Conservation (phyloP, 2,888 invertebrate species). For the Drosophila sordidapex region DNA sequence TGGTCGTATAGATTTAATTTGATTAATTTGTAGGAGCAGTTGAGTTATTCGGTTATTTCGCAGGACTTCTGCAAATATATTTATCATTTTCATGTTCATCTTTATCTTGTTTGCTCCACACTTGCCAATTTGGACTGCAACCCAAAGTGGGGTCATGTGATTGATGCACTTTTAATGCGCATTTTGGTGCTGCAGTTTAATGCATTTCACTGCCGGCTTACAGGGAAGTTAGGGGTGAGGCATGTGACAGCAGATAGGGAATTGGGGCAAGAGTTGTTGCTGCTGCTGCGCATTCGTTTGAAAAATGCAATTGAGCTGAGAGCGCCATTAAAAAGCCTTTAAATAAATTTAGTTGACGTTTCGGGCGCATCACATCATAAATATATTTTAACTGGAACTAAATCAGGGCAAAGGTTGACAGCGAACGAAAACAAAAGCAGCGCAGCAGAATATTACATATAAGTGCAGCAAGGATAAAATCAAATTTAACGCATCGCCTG, state of each 20-base stretch:
- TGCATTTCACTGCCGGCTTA: constrained; percentile 32
- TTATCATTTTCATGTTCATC: constrained; percentile 57
- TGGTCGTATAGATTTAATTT: constrained; percentile 50
- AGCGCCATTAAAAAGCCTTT: constrained; percentile 36
- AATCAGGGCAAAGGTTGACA: constrained; percentile 58
- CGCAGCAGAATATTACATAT: constrained; percentile 34
- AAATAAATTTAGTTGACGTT: constrained; percentile 50
- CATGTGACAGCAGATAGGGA: neutral
- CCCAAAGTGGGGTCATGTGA: constrained; percentile 59
- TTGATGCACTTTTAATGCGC: constrained; percentile 82
- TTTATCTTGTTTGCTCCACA: constrained; percentile 54
- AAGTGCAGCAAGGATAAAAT: constrained; percentile 70
- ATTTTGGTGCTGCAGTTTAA: constrained; percentile 48
- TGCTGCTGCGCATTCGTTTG: constrained; percentile 35
- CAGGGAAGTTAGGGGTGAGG: neutral
- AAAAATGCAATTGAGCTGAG: constrained; percentile 43
- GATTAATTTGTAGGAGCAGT: constrained; percentile 60
- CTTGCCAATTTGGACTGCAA: constrained; percentile 39
- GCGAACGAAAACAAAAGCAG: constrained; percentile 38
- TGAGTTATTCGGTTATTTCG: constrained; percentile 28
- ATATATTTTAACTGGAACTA: constrained; percentile 37
- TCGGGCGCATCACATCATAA: constrained; percentile 42
- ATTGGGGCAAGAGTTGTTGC: constrained; percentile 4
- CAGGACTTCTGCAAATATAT: constrained; percentile 59
- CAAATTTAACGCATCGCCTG: constrained; percentile 77